Base-by-base conservation (phyloP, 2,113 vertebrate genomes). In the Mohoua ochrocephala region DNA sequence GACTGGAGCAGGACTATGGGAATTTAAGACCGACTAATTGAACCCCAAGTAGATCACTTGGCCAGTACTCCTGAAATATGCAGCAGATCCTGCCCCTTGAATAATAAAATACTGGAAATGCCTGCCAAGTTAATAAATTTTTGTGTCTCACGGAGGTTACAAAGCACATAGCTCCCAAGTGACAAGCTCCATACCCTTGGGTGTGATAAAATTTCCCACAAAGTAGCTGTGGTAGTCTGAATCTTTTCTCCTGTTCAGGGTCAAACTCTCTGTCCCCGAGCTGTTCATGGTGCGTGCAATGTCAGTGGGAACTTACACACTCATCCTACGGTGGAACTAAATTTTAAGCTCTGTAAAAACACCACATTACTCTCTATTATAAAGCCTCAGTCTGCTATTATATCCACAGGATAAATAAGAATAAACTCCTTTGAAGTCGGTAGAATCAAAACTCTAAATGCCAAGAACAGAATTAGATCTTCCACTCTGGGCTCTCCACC, bases 11-110 rank as follows among this genome's bases (percentile, higher is more conserved):
- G 81, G 57, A 64, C 63, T 92, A 85, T 11, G n/a, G 30, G 39
- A 94, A 96, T 96, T 96, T 91, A 95, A 67, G 91, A 89, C 45
- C 70, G 86, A 60, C 45, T 75, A 91, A 90, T 68, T 91, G 75
- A 81, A 94, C 49, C 84, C 10, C 63, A 84, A 90, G 68, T 27
- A 85, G 89, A 88, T 87, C 53, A 89, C 67, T 64, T 89, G 71
- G 74, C 63, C 63, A 82, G 27, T 35, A 69, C 75, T 87, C 41
- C 65, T 81, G 78, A 93, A 83, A 96, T 75, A 89, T 22, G 53
- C 49, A 87, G 57, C 27, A 65, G 63, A 88, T 79, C 54, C 53
- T 95, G 60, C 70, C 53, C 77, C 73, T 30, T 80, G 44, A 87
- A 86, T 59, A 93, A 93, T 1, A 20, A 70, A 78, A 87, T 50